Evolutionary conservation across 2,888 invertebrate genomes (phyloP), one percentile per base, ranked within the genome.

Genomic region (Pomacea canaliculata): DNA sequence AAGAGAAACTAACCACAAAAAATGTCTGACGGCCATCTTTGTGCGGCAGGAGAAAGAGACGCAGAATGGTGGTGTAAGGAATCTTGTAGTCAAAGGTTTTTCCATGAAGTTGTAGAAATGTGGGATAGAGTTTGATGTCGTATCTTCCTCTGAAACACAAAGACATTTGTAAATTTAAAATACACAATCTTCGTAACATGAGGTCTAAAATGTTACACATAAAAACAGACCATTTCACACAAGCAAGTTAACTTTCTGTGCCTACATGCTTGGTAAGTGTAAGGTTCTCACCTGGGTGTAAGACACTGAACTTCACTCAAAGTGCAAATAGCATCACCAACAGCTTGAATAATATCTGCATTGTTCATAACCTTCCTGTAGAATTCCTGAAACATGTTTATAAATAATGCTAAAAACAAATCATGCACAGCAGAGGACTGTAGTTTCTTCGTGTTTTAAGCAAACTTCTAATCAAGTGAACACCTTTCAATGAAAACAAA

Each of bases 11-110:
- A 75, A 98, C 96, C 67, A 99, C 98, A 90, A 99, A 99, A 92
- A 97, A 99, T 94, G 97, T 98, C 91, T 99, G 99, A 2, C 99
- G 93, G n/a, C 95, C 95, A 91, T 99, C 99, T 90, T 97, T 97
- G 90, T 99, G 99, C 0, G 99, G 99, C 73, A 99, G 92, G 59
- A 99, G 92, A 90, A 99, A 99, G 23, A 99, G 92, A 12, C 99
- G 94, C 23, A 98, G 92, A 7, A 99, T 98, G 0, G 98, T 98
- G 0, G 96, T 96, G 94, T 97, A 96, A 0, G 99, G 98, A 85
- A 99, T 99, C 92, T 99, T 99, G 93, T 99, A 99, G 92, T 99
- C 99, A 89, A 98, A 99, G 0, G 99, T 99, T 93, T 99, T 99
- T 87, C 97, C 97, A 89, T 97, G 97, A 78, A 97, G 93, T 92